Base-by-base conservation (phyloP, 2,888 invertebrate genomes). In the Apamea sordens region DNA sequence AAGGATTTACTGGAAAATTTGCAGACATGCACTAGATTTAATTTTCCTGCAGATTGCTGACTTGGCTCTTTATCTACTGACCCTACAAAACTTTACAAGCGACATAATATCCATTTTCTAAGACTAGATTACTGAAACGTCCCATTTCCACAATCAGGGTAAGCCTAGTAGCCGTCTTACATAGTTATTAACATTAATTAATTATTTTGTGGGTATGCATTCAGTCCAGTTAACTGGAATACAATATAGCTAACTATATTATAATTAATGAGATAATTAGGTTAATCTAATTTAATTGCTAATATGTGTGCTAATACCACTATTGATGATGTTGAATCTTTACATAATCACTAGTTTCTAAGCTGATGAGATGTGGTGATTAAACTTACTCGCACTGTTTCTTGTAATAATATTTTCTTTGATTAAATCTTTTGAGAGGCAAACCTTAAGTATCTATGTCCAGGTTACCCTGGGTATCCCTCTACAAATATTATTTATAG, bases 171-270 rank as follows among this genome's bases (percentile, higher is more conserved):
- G 77, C 88, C 84, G 88, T 85, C 72, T 84, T 87, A 89, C 83
- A 86, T 78, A 77, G 64, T 71, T 76, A 90, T 89, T 86, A 84
- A 80, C 84, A 88, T 84, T 67, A 73, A 83, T 85, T 86, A 79
- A 88, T 89, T 84, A 89, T 79, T 88, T 87, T 79, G 80, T n/a
- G n/a, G n/a, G n/a, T 86, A 89, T 87, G 83, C 77, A 91, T 84
- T 84, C 77, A 85, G 88, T 82, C 44, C 85, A 83, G 82, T 82
- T 87, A 87, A 84, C 84, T 73, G 79, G 73, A 79, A 82, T 83
- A 81, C 84, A 82, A 86, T 88, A 83, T 82, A 74, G 63, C 73
- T 82, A 85, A 88, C 73, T 83, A 78, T 72, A 67, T 79, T 85
- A 84, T 78, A 80, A 83, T 89, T 85, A 87, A 89, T 85, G 79